phyloP scores from a whole-genome alignment of 2,797 vertebrate species.

The Gouania willdenowi region DNA sequence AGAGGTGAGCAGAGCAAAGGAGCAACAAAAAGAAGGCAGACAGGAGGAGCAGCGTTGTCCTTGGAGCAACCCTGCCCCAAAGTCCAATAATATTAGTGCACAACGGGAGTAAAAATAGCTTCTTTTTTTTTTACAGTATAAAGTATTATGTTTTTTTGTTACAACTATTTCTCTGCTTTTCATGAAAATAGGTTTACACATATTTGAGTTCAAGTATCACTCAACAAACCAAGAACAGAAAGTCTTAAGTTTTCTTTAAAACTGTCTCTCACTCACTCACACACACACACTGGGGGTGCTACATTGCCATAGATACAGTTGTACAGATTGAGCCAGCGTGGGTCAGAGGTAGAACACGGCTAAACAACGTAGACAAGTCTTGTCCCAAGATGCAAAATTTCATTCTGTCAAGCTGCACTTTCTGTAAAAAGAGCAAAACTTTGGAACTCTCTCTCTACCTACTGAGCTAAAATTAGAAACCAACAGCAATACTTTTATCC shows the following conservation, averaged over 20 bases:
- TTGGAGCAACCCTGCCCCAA: constrained; percentile 38
- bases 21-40: constrained; percentile 31
- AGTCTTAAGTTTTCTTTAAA: no score
- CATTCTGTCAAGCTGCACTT: no score
- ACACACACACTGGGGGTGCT: constrained; percentile 39
- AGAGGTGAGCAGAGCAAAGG: constrained; percentile 31
- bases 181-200: constrained; percentile 7
- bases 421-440: no score
- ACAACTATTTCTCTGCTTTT: background rate
- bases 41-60: constrained; percentile 18
- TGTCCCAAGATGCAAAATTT: no score
- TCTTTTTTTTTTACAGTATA: no score
- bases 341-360: constrained; percentile 46
- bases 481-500: no score
- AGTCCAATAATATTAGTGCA: constrained; percentile 35
- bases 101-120: constrained; percentile 3
- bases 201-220: no score
- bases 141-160: constrained; percentile 2
- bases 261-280: no score
- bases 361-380: constrained; percentile 35
- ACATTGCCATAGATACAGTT: constrained; percentile 57
- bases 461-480: no score
- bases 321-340: constrained; percentile 36
- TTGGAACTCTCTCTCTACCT: no score
- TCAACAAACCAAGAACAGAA: no score